phyloP scores from a whole-genome alignment of 1,140 invertebrate genomes.

The Hesperophylax magnus region DNA sequence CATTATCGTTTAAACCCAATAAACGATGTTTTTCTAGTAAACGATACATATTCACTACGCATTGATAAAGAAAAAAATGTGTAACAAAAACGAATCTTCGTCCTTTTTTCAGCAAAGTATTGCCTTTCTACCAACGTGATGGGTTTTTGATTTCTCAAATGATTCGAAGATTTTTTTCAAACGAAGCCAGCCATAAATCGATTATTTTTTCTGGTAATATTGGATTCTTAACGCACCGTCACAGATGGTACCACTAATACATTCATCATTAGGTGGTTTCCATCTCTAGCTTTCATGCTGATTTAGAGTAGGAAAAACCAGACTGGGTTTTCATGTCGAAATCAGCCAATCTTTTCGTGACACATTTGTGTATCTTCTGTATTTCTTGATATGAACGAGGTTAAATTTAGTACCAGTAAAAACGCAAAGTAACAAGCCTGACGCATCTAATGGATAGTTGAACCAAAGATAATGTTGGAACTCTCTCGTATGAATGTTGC shows the following conservation, averaged over 20 bases:
- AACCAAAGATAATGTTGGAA: too few species aligned
- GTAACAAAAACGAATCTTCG: background rate
- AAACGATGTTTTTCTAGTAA: background rate
- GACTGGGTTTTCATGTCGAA: too few species aligned
- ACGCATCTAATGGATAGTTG: too few species aligned
- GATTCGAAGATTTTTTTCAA: slow-evolving; percentile 8
- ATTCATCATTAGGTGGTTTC: slow-evolving; percentile 32
- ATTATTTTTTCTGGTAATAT: slow-evolving; percentile 25
- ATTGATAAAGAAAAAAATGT: background rate
- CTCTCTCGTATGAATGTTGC: too few species aligned
- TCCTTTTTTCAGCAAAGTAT: background rate
- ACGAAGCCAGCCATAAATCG: slow-evolving; percentile 23
- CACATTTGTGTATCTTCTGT: too few species aligned
- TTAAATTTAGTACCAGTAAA: too few species aligned
- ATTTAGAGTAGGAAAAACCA: too few species aligned
- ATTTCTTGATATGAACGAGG: too few species aligned
- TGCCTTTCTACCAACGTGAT: background rate
- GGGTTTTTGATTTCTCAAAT: slow-evolving; percentile 18
- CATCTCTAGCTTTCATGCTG: background rate
- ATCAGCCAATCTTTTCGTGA: too few species aligned
- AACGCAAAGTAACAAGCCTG: too few species aligned
- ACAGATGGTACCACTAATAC: slow-evolving; percentile 24
- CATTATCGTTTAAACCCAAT: background rate
- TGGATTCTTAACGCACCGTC: slow-evolving; percentile 28
- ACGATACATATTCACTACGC: too few species aligned